Evolutionary conservation across 2,888 invertebrate genomes (phyloP).

Genomic region (Aradus depressus): DNA sequence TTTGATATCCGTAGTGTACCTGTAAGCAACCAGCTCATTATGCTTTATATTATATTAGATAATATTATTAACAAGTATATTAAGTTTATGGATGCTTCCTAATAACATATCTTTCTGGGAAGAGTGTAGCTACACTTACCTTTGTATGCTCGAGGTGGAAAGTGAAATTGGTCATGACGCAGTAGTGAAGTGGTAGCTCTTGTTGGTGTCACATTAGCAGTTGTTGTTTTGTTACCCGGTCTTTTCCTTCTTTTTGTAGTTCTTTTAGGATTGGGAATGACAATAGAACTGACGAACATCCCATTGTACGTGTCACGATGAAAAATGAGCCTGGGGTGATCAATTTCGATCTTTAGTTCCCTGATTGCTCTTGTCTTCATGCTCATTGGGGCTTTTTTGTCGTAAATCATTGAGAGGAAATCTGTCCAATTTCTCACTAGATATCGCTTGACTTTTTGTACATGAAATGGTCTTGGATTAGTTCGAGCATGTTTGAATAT

Average conservation of each 20-base stretch:
- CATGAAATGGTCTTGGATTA: background rate
- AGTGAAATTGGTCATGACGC: slow-evolving; percentile 6
- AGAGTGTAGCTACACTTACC: no score
- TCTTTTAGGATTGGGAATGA: background rate
- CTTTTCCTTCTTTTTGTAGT: no score
- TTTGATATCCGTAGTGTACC: no score
- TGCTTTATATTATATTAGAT: no score
- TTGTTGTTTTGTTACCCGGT: no score
- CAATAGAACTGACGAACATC: background rate
- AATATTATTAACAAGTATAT: no score
- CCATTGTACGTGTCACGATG: background rate
- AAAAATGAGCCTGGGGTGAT: background rate
- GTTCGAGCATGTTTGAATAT: background rate
- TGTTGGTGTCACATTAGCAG: no score
- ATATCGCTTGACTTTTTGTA: background rate
- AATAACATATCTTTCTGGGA: no score
- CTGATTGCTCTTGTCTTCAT: background rate
- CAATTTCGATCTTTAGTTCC: background rate
- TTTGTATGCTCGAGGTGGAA: slow-evolving; percentile 11
- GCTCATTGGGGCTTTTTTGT: background rate
- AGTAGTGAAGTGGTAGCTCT: slow-evolving; percentile 4
- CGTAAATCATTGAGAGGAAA: background rate
- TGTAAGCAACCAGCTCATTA: no score
- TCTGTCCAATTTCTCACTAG: background rate
- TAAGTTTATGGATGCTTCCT: no score